A percentile compares a stretch with the other conserved stretches of the same genome.
phyloP scores from a whole-genome alignment of 1,140 invertebrate genomes.

The Polyergus mexicanus region DNA sequence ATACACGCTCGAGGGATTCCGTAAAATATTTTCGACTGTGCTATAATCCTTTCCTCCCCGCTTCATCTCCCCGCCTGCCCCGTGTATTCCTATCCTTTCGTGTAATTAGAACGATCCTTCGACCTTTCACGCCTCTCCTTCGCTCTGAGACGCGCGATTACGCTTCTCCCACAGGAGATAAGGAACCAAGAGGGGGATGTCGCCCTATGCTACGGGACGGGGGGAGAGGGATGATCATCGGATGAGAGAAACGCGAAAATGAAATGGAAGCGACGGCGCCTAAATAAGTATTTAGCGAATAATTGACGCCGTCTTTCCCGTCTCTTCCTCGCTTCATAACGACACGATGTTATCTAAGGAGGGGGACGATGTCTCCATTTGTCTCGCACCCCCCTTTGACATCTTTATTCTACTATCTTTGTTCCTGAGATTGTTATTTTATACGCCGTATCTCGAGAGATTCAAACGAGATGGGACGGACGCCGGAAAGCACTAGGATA shows the following conservation, averaged over 20 bases:
- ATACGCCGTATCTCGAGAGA: background rate
- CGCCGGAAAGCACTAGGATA: background rate
- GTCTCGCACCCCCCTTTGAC: constrained; percentile 4
- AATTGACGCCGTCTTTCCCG: constrained; percentile 30
- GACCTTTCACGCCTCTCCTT: constrained; percentile 21
- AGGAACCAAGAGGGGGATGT: constrained; percentile 21
- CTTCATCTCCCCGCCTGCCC: no score
- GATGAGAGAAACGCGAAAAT: constrained; percentile 25
- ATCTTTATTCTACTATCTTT: constrained; percentile 17
- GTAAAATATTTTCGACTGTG: constrained; percentile 50
- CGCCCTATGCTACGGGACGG: background rate
- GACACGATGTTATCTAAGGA: constrained; percentile 21
- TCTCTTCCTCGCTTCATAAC: background rate
- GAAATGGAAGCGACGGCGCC: background rate
- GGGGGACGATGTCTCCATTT: constrained; percentile 17
- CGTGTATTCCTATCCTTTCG: background rate
- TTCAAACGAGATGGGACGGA: constrained; percentile 16
- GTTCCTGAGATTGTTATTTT: constrained; percentile 25
- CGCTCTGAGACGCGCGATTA: background rate
- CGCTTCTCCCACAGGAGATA: background rate
- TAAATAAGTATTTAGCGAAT: constrained; percentile 53
- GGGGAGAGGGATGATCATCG: background rate
- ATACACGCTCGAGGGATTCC: constrained; percentile 34
- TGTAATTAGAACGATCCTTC: constrained; percentile 58
- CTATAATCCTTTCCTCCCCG: constrained; percentile 18